Evolutionary conservation across 2,888 invertebrate genomes (phyloP), one percentile per base, ranked within the genome.

Genomic region (Drosophila affinis): DNA sequence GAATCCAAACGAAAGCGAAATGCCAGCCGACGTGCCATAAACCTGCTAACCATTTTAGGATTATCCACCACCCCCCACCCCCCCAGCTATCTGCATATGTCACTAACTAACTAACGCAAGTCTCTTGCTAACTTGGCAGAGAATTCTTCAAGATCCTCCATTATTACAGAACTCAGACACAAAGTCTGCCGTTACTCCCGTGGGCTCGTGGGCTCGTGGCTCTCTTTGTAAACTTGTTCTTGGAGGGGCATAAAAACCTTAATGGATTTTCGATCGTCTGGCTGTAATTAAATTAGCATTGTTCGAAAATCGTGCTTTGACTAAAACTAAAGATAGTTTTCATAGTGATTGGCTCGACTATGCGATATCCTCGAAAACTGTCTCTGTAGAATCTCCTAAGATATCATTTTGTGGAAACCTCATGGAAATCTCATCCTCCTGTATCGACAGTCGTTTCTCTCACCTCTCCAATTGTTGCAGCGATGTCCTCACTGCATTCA

Each of bases 401-500:
- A 3, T 9, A 9, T 29, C 2, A 9, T 9, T 9, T 27, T 9
- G 9, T 27, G 6, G 6, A 27, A 34, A 34, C 4, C 34, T 3
- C 0, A 10, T 27, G 7, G 27, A 9, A 27, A 27, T 27, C 27
- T 27, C 6, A 27, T 7, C 32, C 32, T 32, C 32, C 5, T 34
- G 12, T 32, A 9, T n/a, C n/a, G n/a, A n/a, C n/a, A n/a, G n/a
- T n/a, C n/a, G n/a, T n/a, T n/a, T n/a, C 47, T 77, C 83, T 84
- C 54, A 91, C 90, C 82, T 84, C 62, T 90, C 88, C 18, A 91
- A 46, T 21, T 80, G 70, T 3, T 76, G 52, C 29, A 90, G 34
- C 7, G 75, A 75, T 7, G 44, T 75, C 29, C 77, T 79, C 1
- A 82, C 77, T 18, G 71, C 62, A 17, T 70, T 67, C 34, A 91